Percentiles rank a stretch among this genome's conserved stretches.
Conservation (phyloP, 2,113 vertebrate species). For the Phaetusa simplex region DNA sequence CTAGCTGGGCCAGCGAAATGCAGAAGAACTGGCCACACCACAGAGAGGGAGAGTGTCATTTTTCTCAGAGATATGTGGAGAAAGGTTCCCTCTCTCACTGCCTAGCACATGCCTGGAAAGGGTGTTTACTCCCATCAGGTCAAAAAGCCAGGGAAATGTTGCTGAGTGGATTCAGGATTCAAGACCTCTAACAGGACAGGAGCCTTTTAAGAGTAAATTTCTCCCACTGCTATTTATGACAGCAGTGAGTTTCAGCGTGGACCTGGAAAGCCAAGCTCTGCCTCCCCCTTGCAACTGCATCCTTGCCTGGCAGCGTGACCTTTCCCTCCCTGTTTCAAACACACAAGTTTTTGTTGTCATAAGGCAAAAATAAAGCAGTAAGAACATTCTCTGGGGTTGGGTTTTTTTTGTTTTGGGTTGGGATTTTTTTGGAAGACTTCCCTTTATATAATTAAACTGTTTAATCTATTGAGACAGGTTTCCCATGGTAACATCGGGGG, state of each 20-base stretch:
- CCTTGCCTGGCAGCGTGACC: not conserved
- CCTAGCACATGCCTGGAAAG: not conserved
- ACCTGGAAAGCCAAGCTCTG: not conserved
- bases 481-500: not conserved
- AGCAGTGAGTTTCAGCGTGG: not conserved
- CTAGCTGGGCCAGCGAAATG: not conserved
- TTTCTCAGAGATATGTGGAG: not conserved
- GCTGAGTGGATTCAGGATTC: not conserved
- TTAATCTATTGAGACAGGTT: not conserved
- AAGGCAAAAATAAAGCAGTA: not conserved
- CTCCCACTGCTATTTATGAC: not conserved
- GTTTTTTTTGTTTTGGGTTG: not conserved
- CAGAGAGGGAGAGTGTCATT: fast-evolving
- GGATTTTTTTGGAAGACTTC: not conserved
- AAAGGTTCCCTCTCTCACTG: not conserved
- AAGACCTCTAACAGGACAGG: not conserved
- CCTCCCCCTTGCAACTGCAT: not conserved
- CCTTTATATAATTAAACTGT: not conserved
- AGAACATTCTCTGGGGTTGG: not conserved
- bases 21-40: not conserved
- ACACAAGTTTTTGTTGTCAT: not conserved
- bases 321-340: not conserved
- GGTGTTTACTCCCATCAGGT: not conserved
- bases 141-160: not conserved
- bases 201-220: not conserved